phyloP scores from a whole-genome alignment of 2,797 vertebrate species.

The Urocyon cinereoargenteus region DNA sequence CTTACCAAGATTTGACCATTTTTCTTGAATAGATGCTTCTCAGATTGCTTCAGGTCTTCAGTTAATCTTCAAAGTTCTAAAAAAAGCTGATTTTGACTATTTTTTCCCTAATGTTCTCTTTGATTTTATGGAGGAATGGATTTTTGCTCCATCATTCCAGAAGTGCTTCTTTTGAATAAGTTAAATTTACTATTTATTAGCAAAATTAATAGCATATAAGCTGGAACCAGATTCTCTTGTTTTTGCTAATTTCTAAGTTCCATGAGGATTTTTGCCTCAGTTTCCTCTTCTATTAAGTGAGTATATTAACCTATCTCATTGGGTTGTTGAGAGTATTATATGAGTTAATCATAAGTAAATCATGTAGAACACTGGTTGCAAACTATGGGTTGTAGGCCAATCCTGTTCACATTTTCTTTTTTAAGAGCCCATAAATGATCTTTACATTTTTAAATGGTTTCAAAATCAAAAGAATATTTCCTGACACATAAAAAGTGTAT shows the following conservation, averaged over 20 bases:
- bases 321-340: constrained; percentile 31
- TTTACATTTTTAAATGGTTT: constrained; percentile 42
- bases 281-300: constrained; percentile 27
- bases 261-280: neutral
- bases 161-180: constrained; percentile 22
- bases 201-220: constrained; percentile 35
- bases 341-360: constrained; percentile 15
- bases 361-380: neutral
- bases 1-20: neutral
- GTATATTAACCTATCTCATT: neutral
- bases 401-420: neutral
- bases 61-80: constrained; percentile 47
- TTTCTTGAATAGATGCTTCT: constrained; percentile 9
- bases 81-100: constrained; percentile 1
- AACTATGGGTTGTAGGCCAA: neutral
- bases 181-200: constrained; percentile 57
- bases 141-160: neutral
- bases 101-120: neutral
- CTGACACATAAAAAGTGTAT: constrained; percentile 2
- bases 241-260: constrained; percentile 11
- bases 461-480: constrained; percentile 51
- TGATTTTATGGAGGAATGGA: constrained; percentile 4
- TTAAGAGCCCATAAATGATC: neutral
- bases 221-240: constrained; percentile 11
- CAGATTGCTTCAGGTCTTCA: neutral